Evolutionary conservation across 2,113 vertebrate species (phyloP).

Genomic region (Rhinoderma darwinii): DNA sequence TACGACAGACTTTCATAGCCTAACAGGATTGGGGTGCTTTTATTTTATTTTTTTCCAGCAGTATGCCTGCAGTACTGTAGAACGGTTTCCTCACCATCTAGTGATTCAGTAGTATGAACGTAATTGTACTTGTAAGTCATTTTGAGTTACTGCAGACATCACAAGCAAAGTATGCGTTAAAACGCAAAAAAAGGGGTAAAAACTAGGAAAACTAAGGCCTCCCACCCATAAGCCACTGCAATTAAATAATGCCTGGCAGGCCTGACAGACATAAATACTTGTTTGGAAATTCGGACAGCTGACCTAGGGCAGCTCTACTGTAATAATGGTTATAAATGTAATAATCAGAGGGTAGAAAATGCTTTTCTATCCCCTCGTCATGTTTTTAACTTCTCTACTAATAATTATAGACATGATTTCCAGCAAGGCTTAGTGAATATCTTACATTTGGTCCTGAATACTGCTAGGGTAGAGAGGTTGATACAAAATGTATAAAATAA

Average conservation of each 20-base stretch:
- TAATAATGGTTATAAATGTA: neutral
- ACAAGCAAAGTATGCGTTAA: neutral
- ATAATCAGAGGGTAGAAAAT: neutral
- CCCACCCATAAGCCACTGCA: neutral
- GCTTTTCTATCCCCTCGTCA: neutral
- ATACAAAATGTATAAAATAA: neutral
- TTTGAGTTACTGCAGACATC: neutral
- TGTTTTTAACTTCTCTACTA: neutral
- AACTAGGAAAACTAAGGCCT: neutral
- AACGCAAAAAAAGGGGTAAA: neutral
- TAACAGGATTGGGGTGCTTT: neutral
- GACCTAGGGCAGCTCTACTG: neutral
- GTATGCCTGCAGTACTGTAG: neutral
- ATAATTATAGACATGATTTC: neutral
- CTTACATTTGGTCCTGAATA: conserved; percentile 1
- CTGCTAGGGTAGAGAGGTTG: neutral
- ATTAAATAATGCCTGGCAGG: neutral
- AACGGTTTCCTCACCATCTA: neutral
- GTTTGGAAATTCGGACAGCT: neutral
- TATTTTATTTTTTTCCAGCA: neutral
- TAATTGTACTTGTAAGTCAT: neutral
- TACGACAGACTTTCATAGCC: neutral
- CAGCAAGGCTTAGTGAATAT: neutral
- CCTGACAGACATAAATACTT: neutral
- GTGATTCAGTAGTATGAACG: neutral